phyloP scores from a whole-genome alignment of 2,888 invertebrate species.

The Cetonia aurata region DNA sequence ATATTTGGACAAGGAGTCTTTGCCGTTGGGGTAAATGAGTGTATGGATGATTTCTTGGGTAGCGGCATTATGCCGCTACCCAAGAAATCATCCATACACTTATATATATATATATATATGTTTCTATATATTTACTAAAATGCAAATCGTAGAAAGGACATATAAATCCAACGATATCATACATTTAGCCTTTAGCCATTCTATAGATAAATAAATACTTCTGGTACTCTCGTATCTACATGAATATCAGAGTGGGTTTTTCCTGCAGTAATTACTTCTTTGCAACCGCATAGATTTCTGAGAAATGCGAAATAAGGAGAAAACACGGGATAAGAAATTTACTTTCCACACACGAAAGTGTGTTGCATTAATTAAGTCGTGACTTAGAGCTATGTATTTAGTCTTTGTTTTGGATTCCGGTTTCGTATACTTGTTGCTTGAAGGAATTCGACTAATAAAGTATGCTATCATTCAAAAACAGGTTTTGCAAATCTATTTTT shows the following conservation, averaged over 20 bases:
- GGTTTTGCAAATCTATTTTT: background rate
- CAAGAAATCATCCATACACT: no score
- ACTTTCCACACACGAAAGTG: background rate
- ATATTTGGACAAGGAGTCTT: no score
- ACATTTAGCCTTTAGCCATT: no score
- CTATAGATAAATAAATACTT: no score
- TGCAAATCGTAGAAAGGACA: background rate
- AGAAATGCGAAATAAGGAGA: constrained; percentile 5
- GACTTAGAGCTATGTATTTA: background rate
- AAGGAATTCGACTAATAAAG: background rate
- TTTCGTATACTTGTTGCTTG: constrained; percentile 3
- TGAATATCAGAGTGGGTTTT: constrained; percentile 18
- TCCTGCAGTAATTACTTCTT: constrained; percentile 8
- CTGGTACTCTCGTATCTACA: no score
- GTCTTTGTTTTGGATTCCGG: constrained; percentile 5
- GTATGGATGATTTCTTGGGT: no score
- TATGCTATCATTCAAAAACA: background rate
- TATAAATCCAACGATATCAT: background rate
- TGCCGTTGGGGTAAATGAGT: no score
- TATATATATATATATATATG: no score
- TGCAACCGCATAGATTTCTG: background rate
- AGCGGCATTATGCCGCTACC: no score
- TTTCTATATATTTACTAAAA: background rate
- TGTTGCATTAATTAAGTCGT: constrained; percentile 12
- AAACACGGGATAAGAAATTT: background rate